Evolutionary conservation across 2,113 vertebrate species (phyloP), one percentile per base, ranked within the genome.

Genomic region (Myrmecophaga tridactyla): DNA sequence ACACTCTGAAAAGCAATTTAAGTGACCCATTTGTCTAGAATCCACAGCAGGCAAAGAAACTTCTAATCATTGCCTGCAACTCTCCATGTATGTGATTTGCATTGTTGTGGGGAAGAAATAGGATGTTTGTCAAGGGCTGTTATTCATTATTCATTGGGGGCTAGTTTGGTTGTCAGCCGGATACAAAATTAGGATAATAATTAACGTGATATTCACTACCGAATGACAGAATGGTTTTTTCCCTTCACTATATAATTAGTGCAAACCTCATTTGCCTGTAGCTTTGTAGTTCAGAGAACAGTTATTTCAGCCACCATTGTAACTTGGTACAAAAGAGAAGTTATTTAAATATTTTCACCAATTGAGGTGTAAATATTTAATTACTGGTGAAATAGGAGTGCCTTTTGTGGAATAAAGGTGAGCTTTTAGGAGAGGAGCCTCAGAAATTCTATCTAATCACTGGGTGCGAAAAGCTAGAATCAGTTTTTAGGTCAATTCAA

Each of bases 171-270:
- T 92, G 80, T 92, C 75, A 91, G 70, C 43, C 11, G 2, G 46
- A 76, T 76, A 81, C 51, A 72, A 86, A 72, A 82, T 76, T 69
- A 73, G 60, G 80, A 76, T 81, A 67, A 78, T 85, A 85, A 96
- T 91, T 97, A 96, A 85, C 83, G 56, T 94, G 34, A 93, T 94
- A 87, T 87, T 93, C 39, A 77, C 51, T 87, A 85, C 43, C 94
- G 41, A 96, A 84, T 73, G 75, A 56, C 21, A n/a, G 20, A 56
- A 18, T 56, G 53, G 18, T 56, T 56, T 56, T 56, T 56, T 97
- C 97, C 89, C 76, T 80, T 94, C 23, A 60, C 43, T 51, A 48
- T 91, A 8, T 63, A 94, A 80, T 96, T 96, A 93, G 78, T 70
- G 25, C 27, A 87, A 80, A 95, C 60, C 18, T 92, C 85, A 73